These are phyloP conservation scores for Mesitornis unicolor DNA, from an alignment of 2,113 vertebrate genomes.

Conservation along the genomic window DNA sequence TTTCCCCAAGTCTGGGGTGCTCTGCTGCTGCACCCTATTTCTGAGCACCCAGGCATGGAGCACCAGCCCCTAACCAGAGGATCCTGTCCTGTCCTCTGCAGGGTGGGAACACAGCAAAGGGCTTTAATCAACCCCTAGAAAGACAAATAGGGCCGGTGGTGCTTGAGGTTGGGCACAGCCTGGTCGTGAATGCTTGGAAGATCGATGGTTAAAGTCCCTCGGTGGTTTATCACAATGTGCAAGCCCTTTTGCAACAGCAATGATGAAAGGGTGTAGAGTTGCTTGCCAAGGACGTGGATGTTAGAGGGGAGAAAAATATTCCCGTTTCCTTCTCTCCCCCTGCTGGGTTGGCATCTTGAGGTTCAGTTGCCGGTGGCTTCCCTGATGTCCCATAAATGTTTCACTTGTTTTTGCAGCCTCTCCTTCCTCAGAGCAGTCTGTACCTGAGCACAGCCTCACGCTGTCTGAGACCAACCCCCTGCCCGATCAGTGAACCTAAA, in stretches of 20 bases:
- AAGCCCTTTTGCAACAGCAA: background rate
- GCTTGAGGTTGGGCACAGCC: background rate
- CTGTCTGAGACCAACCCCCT: background rate
- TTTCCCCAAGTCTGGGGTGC: background rate
- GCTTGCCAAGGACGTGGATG: background rate
- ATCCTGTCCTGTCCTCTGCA: background rate
- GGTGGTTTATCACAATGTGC: background rate
- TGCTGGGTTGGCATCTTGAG: rapidly evolving
- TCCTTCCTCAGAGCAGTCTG: background rate
- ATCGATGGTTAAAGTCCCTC: background rate
- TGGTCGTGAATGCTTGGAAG: background rate
- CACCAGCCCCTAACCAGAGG: rapidly evolving
- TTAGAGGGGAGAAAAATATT: background rate
- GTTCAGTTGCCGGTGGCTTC: background rate
- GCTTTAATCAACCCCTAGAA: background rate
- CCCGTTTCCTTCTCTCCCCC: background rate
- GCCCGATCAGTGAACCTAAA: rapidly evolving
- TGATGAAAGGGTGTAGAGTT: background rate
- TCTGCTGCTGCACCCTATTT: background rate
- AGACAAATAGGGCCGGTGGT: background rate
- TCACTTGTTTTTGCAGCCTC: background rate
- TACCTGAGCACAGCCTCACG: background rate
- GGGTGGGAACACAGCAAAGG: background rate
- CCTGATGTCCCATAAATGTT: background rate
- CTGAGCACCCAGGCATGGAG: background rate